Evolutionary conservation across 2,797 vertebrate species (phyloP).

Genomic region (Bucorvus abyssinicus): DNA sequence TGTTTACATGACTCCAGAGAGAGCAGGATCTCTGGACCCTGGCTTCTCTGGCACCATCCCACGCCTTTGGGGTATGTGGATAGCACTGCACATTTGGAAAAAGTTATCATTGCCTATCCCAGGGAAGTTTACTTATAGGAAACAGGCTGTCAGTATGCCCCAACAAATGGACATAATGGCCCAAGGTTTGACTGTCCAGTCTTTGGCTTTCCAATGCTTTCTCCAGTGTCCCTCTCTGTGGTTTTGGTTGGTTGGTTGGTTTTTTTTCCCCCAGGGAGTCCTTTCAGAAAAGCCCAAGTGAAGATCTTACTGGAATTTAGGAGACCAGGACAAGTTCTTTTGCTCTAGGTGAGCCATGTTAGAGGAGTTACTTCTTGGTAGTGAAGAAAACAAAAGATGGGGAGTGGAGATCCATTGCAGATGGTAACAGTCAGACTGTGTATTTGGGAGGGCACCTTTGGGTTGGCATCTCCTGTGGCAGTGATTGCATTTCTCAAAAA

Average conservation of each 20-base stretch:
- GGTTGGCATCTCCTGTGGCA: background rate
- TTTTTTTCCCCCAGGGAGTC: background rate
- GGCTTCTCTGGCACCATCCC: background rate
- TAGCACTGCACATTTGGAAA: background rate
- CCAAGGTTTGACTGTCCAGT: background rate
- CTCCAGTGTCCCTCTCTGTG: background rate
- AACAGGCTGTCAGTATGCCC: background rate
- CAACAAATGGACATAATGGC: background rate
- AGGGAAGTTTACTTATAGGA: background rate
- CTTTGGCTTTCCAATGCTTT: background rate
- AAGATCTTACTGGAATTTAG: background rate
- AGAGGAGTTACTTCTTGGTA: background rate
- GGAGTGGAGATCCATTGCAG: background rate
- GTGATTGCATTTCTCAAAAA: background rate
- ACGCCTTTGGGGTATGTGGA: rapidly evolving
- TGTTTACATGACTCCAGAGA: background rate
- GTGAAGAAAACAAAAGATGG: background rate
- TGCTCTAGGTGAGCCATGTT: background rate
- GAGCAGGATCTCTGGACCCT: background rate
- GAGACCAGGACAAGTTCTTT: background rate
- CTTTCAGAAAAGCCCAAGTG: background rate
- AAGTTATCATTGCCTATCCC: background rate
- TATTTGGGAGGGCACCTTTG: background rate
- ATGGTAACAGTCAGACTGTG: background rate
- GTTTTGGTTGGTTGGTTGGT: too few species aligned